Conservation (phyloP, 2,797 vertebrate genomes). For the Enteromius afrohamiltoni region DNA sequence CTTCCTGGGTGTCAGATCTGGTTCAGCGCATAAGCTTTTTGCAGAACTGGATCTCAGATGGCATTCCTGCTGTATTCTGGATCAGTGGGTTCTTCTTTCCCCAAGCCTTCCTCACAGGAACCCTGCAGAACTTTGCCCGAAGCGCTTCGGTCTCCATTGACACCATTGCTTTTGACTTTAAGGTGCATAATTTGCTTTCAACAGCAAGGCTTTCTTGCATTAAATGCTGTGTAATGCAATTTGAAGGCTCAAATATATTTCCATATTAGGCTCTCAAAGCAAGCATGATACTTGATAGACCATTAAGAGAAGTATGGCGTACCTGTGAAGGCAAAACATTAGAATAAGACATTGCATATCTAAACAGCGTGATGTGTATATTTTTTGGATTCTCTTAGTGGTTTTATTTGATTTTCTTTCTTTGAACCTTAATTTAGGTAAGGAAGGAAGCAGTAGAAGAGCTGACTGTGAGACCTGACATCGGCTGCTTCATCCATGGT, state of each 20-base stretch:
- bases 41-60: conserved; percentile 80
- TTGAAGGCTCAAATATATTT: conserved; percentile 10
- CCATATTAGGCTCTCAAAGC: conserved; percentile 25
- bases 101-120: conserved; percentile 91
- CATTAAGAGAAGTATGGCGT: not conserved
- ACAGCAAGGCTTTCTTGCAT: conserved; percentile 3
- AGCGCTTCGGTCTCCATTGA: conserved; percentile 82
- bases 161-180: conserved; percentile 85
- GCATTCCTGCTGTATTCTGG: conserved; percentile 89
- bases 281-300: conserved; percentile 28
- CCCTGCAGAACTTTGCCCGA: conserved; percentile 89
- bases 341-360: not conserved
- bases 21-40: conserved; percentile 84
- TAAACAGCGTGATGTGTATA: not conserved
- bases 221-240: conserved; percentile 21
- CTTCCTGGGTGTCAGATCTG: conserved; percentile 89
- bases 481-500: conserved; percentile 87
- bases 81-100: conserved; percentile 93
- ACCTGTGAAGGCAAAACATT: conserved; percentile 16
- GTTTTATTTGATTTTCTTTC: not conserved
- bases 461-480: conserved; percentile 71
- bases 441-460: conserved; percentile 70
- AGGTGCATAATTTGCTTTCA: conserved; percentile 71
- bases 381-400: not conserved
- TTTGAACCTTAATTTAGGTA: conserved; percentile 72